A percentile compares a stretch with the other conserved stretches of the same genome.
Evolutionary conservation across 2,113 vertebrate genomes (phyloP).

Genomic region (Mastomys natalensis): DNA sequence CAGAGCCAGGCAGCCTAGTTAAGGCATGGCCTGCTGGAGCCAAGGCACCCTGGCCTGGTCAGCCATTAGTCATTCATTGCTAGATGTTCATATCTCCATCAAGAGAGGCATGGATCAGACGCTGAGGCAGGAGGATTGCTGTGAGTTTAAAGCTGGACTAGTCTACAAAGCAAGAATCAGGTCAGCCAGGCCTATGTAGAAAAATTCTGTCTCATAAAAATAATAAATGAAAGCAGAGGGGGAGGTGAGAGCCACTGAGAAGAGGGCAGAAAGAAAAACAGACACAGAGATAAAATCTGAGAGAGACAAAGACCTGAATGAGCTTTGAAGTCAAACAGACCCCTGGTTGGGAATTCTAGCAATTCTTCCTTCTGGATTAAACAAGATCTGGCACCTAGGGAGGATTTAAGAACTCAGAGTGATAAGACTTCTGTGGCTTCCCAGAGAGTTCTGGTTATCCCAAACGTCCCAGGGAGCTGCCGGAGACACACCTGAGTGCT

Average conservation of each 20-base stretch:
- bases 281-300: background rate
- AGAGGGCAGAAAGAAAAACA: background rate
- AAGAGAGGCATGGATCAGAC: background rate
- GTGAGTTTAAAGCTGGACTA: background rate
- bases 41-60: fast-evolving
- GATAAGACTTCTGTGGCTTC: constrained; percentile 3
- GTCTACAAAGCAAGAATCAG: background rate
- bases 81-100: background rate
- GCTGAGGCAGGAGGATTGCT: background rate
- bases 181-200: background rate
- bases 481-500: background rate
- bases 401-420: constrained; percentile 49
- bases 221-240: background rate
- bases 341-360: background rate
- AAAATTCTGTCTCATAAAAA: background rate
- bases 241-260: background rate
- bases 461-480: background rate
- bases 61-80: background rate
- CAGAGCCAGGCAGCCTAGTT: too few species aligned
- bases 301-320: background rate
- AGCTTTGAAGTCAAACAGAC: constrained; percentile 16
- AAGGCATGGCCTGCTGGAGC: background rate
- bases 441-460: background rate
- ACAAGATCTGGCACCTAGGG: constrained; percentile 26
- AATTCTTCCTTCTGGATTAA: constrained; percentile 14